Base-by-base conservation (phyloP, 2,113 vertebrate species). In the Sinocyclocheilus rhinocerous region DNA sequence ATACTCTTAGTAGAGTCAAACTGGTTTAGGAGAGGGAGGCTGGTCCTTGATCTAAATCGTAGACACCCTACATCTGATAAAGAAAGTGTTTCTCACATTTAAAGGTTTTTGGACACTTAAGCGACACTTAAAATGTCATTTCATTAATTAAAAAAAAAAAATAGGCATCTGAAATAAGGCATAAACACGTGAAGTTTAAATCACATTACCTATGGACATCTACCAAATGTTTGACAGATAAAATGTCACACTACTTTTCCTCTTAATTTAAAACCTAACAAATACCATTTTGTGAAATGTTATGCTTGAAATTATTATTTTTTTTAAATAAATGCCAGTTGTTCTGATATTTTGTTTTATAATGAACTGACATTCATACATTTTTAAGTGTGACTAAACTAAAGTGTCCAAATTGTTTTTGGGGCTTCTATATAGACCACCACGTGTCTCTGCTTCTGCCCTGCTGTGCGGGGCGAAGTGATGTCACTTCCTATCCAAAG, bases 401-500 rank as follows among this genome's bases (percentile, higher is more conserved):
- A 48, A 73, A 39, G 8, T 39, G 16, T 36, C 33, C 33, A 39
- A 39, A 36, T 33, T 69, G 65, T 69, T 36, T 67, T 2, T 22
- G 26, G 8, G 39, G 72, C 11, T 45, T 13, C 10, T 45, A 4
- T 6, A 45, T 24, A n/a, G 11, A 39, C 69, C 22, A 36, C 20
- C 20, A 22, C 2, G 9, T 8, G 16, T 36, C 67, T 70, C 67
- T 70, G 18, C 70, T 75, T 15, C 11, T 24, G n/a, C 65, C 26
- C 13, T 69, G 13, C 65, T 50, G 65, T 69, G 65, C 8, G 24
- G 18, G 10, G 72, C 15, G 6, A 4, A 24, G 6, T 75, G 73
- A 48, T 76, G 42, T 76, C 73, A 73, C 70, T 42, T 73, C 39
- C 73, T 76, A 76, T 15, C 45, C 42, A 76, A 76, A 76, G 42